Percentiles rank a stretch among this genome's conserved stretches.
Evolutionary conservation across 2,888 invertebrate species (phyloP).

Genomic region (Orthonevra nobilis): DNA sequence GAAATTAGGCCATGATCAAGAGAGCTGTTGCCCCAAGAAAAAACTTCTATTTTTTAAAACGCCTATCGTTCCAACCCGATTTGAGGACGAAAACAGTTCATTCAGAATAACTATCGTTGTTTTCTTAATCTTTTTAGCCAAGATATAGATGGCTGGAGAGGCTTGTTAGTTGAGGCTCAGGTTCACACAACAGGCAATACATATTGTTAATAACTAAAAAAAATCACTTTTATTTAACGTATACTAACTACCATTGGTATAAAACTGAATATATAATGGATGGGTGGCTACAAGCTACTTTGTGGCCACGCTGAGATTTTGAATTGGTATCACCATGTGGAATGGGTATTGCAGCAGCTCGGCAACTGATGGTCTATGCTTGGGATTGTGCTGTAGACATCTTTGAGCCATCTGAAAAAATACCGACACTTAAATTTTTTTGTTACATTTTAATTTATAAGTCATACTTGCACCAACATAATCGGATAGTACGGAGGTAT

Average conservation of each 20-base stretch:
- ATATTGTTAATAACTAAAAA: too few relatives aligned
- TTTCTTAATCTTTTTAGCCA: too few relatives aligned
- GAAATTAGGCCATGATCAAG: too few relatives aligned
- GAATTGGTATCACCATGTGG: constrained; percentile 78
- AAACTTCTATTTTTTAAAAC: too few relatives aligned
- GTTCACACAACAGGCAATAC: too few relatives aligned
- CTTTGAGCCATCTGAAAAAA: constrained; percentile 76
- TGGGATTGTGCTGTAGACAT: constrained; percentile 79
- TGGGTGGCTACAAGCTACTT: constrained; percentile 23
- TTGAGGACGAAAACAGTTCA: too few relatives aligned
- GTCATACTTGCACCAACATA: constrained; percentile 78
- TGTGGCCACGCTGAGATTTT: constrained; percentile 74
- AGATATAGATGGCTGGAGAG: too few relatives aligned
- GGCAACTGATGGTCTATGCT: constrained; percentile 77
- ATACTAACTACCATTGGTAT: constrained; percentile 30
- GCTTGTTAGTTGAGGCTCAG: too few relatives aligned
- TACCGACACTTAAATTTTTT: background rate
- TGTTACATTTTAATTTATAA: background rate
- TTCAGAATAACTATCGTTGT: too few relatives aligned
- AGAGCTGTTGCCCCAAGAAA: too few relatives aligned
- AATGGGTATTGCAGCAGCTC: constrained; percentile 79
- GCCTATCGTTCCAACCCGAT: too few relatives aligned
- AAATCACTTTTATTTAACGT: too few relatives aligned
- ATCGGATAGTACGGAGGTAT: constrained; percentile 81
- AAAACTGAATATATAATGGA: constrained; percentile 15